phyloP scores from a whole-genome alignment of 2,888 invertebrate species.

The Cephus sareptanus region DNA sequence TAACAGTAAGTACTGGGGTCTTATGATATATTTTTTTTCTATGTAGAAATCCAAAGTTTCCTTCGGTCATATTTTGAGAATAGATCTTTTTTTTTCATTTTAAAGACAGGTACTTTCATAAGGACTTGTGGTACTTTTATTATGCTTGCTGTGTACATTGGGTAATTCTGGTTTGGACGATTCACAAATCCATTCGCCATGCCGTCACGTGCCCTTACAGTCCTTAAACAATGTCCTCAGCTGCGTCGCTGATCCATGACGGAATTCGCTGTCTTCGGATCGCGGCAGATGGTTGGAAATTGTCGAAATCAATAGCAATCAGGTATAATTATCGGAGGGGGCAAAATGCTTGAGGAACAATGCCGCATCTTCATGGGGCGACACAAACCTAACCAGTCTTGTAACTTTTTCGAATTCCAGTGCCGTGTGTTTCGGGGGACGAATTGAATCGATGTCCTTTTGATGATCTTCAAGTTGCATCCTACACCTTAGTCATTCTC shows the following conservation, averaged over 20 bases:
- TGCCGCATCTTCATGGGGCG: background rate
- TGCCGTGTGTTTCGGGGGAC: background rate
- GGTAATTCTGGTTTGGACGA: background rate
- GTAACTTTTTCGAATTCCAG: background rate
- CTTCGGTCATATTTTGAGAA: no score
- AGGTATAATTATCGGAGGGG: constrained; percentile 31
- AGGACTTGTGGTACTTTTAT: background rate
- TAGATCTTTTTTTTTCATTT: no score
- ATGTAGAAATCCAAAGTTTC: background rate
- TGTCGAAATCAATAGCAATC: constrained; percentile 37
- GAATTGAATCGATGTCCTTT: background rate
- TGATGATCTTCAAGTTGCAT: background rate
- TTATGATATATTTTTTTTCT: background rate
- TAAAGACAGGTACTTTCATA: no score
- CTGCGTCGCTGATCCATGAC: constrained; percentile 29
- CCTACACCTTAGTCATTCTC: background rate
- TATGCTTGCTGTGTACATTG: background rate
- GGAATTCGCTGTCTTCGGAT: background rate
- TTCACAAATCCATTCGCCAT: constrained; percentile 22
- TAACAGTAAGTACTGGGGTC: background rate
- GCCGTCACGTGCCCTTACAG: constrained; percentile 30
- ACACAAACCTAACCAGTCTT: background rate
- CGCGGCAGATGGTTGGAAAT: constrained; percentile 32
- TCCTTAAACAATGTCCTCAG: constrained; percentile 31
- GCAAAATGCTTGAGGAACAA: background rate